phyloP scores from a whole-genome alignment of 2,888 invertebrate genomes.

The Drosophila formosana region DNA sequence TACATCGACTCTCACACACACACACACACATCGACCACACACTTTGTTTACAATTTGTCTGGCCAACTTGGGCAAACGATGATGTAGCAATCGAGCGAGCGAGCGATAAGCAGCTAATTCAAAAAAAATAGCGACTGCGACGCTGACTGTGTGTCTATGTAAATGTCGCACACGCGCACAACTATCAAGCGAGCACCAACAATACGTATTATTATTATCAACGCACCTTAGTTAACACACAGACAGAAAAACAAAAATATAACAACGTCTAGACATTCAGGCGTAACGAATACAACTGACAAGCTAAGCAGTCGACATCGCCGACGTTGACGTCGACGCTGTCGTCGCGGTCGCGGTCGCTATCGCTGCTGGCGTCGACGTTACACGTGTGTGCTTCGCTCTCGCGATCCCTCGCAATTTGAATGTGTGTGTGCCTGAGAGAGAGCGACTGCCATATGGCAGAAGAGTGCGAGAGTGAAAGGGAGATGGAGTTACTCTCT shows the following conservation, averaged over 20 bases:
- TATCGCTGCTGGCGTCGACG: slow-evolving; percentile 22
- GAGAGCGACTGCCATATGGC: slow-evolving; percentile 15
- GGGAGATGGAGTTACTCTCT: slow-evolving; percentile 16
- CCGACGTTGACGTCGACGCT: slow-evolving; percentile 6
- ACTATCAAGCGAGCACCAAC: slow-evolving; percentile 14
- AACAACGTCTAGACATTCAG: slow-evolving; percentile 70
- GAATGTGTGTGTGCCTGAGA: slow-evolving; percentile 6
- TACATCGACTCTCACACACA: slow-evolving; percentile 21
- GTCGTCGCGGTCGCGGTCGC: neutral
- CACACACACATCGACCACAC: slow-evolving; percentile 17
- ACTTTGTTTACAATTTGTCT: slow-evolving; percentile 70
- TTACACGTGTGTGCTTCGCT: slow-evolving; percentile 56
- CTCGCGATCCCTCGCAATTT: slow-evolving; percentile 29
- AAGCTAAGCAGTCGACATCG: slow-evolving; percentile 1
- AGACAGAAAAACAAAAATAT: slow-evolving; percentile 22
- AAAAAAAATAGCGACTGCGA: slow-evolving; percentile 46
- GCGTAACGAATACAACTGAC: slow-evolving; percentile 66
- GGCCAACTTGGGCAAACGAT: slow-evolving; percentile 46
- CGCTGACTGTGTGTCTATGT: slow-evolving; percentile 17
- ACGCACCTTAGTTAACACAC: slow-evolving; percentile 61
- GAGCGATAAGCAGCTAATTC: slow-evolving; percentile 51
- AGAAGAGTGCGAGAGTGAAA: slow-evolving; percentile 5
- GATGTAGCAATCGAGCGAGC: slow-evolving; percentile 14
- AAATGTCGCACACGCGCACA: slow-evolving; percentile 56
- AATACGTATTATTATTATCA: slow-evolving; percentile 63